Percentiles rank a stretch among this genome's conserved stretches.
These are phyloP conservation scores for Oxystoma pomonae DNA, from an alignment of 2,888 invertebrate genomes.

Conservation along the genomic window DNA sequence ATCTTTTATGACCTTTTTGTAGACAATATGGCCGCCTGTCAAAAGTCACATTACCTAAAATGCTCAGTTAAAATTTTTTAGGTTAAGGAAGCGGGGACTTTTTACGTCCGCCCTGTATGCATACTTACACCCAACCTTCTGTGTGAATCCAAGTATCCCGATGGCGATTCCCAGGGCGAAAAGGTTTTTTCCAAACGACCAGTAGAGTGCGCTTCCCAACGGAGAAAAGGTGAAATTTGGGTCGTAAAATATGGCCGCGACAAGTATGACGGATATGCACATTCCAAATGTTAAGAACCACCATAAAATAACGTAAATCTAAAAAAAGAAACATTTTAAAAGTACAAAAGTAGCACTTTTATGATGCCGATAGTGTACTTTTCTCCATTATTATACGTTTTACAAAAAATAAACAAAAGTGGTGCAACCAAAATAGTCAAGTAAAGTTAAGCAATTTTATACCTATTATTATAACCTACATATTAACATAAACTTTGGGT, in stretches of 20 bases:
- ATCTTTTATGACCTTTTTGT: no score
- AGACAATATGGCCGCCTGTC: no score
- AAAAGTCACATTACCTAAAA: no score
- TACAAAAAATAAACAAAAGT: background rate
- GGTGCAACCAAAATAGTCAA: no score
- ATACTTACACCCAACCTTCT: constrained; percentile 33
- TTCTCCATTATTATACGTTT: no score
- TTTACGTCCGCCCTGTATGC: no score
- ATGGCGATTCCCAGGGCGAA: constrained; percentile 42
- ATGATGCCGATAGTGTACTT: background rate
- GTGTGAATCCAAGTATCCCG: constrained; percentile 31
- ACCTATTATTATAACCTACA: no score
- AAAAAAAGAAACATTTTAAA: constrained; percentile 21
- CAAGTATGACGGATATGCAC: constrained; percentile 29
- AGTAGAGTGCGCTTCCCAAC: constrained; percentile 45
- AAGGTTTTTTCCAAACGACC: constrained; percentile 43
- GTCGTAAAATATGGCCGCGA: constrained; percentile 36
- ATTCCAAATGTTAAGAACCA: constrained; percentile 35
- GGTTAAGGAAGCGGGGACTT: no score
- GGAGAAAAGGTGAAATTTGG: constrained; percentile 40
- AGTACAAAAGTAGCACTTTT: background rate
- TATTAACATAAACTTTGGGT: no score
- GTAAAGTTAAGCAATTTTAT: no score
- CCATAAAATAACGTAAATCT: constrained; percentile 35
- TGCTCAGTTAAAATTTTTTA: no score